Base-by-base conservation (phyloP, 2,113 vertebrate species). In the Epinephelus moara region DNA sequence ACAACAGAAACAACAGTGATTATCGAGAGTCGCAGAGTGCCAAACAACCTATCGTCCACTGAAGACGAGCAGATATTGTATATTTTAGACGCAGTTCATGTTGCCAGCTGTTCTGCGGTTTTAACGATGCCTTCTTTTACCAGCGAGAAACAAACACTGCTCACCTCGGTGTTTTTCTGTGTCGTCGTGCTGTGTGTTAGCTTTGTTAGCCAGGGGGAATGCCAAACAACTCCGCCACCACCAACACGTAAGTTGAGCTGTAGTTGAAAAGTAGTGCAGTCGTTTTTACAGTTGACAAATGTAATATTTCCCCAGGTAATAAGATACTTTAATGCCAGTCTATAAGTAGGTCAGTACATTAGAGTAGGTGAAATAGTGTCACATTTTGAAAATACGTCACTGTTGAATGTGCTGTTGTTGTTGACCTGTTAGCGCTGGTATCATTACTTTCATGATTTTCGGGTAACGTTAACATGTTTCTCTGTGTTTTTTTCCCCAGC, bases 161-260 rank as follows among this genome's bases (percentile, higher is more conserved):
- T 10, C 40, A 0, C 13, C 13, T 67, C 13, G 63, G 13, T 76
- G 63, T 12, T 52, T 13, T 10, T 66, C 1, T 74, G 37, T 4
- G 86, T 33, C 63, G 71, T 23, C 12, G 63, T 84, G 37, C 13
- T 87, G 42, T 76, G 14, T 14, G 72, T 84, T 86, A 86, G 81
- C 86, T 76, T 87, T 12, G 73, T 81, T 85, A 80, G 81, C 75
- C 73, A 5, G 21, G 87, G 70, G 5, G 70, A 70, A 33, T 86
- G 90, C 40, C 91, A 89, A 7, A 74, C 80, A 9, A 74, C 78
- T 3, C 11, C 63, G 2, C 3, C 69, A 23, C 87, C 85, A 1
- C 21, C 71, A 30, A 1, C 4, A 1, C 61, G 92, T 92, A 85
- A 90, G 90, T 84, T 61, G 2, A 30, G 2, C 2, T 4, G 47